These are phyloP conservation scores for Mimas tiliae DNA, from an alignment of 2,888 invertebrate species.

Conservation along the genomic window DNA sequence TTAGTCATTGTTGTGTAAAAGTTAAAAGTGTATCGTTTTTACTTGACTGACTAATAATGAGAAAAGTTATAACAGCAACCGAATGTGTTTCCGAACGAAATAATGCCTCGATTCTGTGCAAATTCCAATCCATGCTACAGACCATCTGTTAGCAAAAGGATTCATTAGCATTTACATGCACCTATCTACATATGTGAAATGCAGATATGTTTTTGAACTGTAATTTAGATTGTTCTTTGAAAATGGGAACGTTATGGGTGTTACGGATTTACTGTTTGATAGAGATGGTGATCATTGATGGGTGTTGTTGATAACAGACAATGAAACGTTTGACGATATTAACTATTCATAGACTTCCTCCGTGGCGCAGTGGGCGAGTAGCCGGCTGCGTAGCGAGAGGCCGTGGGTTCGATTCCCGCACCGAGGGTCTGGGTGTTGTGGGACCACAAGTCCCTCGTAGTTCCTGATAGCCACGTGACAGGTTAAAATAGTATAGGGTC, in stretches of 20 bases:
- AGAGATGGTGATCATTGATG: too few species aligned
- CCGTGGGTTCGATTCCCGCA: too few species aligned
- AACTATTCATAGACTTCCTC: too few species aligned
- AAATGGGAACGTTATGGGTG: neutral
- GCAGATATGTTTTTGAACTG: slow-evolving; percentile 11
- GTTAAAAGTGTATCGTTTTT: slow-evolving; percentile 24
- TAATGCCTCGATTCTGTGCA: slow-evolving; percentile 18
- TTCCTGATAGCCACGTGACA: too few species aligned
- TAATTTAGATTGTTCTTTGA: slow-evolving; percentile 9
- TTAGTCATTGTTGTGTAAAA: slow-evolving; percentile 15
- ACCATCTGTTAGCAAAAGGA: slow-evolving; percentile 34
- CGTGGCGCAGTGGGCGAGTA: too few species aligned
- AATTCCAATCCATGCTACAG: slow-evolving; percentile 32
- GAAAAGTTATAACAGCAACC: slow-evolving; percentile 23
- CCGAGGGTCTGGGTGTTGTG: too few species aligned
- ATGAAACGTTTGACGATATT: too few species aligned
- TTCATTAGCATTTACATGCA: slow-evolving; percentile 39
- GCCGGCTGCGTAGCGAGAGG: too few species aligned
- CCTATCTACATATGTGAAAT: slow-evolving; percentile 24
- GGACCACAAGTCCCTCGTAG: too few species aligned
- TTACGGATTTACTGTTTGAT: neutral
- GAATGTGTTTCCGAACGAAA: slow-evolving; percentile 14
- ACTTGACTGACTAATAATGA: slow-evolving; percentile 21
- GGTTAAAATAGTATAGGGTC: too few species aligned
- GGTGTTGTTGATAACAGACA: too few species aligned